Conservation (phyloP, 2,797 vertebrate species). For the Anguilla anguilla region DNA sequence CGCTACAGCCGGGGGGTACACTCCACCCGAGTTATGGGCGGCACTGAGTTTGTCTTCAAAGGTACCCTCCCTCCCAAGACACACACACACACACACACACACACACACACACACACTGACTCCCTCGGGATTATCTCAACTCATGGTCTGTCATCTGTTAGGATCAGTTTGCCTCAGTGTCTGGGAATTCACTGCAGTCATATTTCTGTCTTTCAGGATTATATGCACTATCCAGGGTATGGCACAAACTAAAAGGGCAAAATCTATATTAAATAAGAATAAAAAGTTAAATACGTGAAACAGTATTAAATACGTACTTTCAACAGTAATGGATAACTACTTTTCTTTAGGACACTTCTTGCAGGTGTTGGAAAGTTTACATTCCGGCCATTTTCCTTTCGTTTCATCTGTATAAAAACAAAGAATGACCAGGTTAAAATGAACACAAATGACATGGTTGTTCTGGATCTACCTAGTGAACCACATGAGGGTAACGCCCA, state of each 20-base stretch:
- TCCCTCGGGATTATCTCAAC: constrained; percentile 2
- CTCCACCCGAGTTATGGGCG: constrained; percentile 87
- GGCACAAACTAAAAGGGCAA: neutral
- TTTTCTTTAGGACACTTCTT: neutral
- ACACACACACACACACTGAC: neutral
- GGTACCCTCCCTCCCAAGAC: constrained; percentile 67
- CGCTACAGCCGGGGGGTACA: constrained; percentile 89
- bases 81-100: neutral
- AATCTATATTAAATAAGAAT: neutral
- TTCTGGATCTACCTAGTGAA: constrained; percentile 74
- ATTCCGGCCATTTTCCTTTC: neutral
- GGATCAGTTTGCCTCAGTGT: constrained; percentile 5
- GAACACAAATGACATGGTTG: neutral
- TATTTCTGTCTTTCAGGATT: neutral
- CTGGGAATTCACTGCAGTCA: neutral
- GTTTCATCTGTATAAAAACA: neutral
- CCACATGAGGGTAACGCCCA: constrained; percentile 93
- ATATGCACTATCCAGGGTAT: neutral
- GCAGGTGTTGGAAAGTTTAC: neutral
- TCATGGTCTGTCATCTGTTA: neutral
- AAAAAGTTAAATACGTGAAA: neutral
- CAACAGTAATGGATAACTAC: neutral
- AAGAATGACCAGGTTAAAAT: neutral
- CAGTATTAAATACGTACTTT: neutral
- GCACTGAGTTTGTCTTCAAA: constrained; percentile 94